These are phyloP conservation scores for Caenorhabditis sp. DNA, from an alignment of 2,888 invertebrate genomes.

Conservation along the genomic window DNA sequence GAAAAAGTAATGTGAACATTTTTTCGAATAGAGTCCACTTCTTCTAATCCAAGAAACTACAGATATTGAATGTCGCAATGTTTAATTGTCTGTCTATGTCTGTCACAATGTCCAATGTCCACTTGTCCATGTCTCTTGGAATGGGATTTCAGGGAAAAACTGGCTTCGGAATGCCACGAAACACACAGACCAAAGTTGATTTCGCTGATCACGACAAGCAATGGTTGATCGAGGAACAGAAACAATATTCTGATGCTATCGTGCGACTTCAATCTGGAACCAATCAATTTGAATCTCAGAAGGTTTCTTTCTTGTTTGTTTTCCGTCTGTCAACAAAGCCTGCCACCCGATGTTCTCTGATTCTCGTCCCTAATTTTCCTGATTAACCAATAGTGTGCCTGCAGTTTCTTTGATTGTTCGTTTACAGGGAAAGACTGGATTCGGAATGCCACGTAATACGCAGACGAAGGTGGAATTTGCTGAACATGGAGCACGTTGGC, in stretches of 20 bases:
- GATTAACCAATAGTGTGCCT: slow-evolving; percentile 24
- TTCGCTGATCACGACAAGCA: slow-evolving; percentile 78
- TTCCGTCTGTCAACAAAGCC: not conserved
- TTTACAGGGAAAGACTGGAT: slow-evolving; percentile 81
- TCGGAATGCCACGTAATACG: slow-evolving; percentile 82
- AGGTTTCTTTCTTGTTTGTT: no score
- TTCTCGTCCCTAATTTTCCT: slow-evolving; percentile 1
- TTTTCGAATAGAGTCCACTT: not conserved
- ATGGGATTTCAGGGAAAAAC: slow-evolving; percentile 77
- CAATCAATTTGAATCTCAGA: slow-evolving; percentile 80
- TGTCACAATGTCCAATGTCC: slow-evolving; percentile 18
- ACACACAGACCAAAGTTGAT: slow-evolving; percentile 78
- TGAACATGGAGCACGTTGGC: slow-evolving; percentile 76
- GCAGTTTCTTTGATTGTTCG: slow-evolving; percentile 4
- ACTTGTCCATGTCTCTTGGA: slow-evolving; percentile 19
- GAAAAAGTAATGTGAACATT: not conserved
- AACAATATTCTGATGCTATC: slow-evolving; percentile 75
- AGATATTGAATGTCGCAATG: not conserved
- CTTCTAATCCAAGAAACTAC: not conserved
- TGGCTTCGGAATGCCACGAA: slow-evolving; percentile 80
- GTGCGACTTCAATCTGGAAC: slow-evolving; percentile 82
- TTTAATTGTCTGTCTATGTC: not conserved
- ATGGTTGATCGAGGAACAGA: slow-evolving; percentile 76
- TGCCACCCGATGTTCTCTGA: not conserved
- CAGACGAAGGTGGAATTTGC: slow-evolving; percentile 78